Percentiles rank a stretch among this genome's conserved stretches.
These are phyloP conservation scores for Lymantria dispar DNA, from an alignment of 2,888 invertebrate species.

Conservation along the genomic window DNA sequence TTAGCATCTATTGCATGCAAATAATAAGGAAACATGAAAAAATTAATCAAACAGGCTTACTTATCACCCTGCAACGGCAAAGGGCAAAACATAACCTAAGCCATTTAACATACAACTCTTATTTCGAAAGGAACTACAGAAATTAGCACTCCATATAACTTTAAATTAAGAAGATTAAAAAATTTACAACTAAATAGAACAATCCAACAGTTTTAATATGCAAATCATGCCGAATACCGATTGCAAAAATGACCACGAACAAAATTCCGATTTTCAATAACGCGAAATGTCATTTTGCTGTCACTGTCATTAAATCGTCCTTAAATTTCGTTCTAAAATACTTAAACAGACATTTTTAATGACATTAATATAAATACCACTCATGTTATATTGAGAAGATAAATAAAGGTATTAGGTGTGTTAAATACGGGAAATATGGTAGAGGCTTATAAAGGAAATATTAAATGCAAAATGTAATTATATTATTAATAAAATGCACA, in stretches of 20 bases:
- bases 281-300: slow-evolving; percentile 15
- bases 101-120: slow-evolving; percentile 41
- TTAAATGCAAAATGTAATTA: neutral
- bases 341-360: too few relatives aligned
- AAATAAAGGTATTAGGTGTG: too few relatives aligned
- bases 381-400: too few relatives aligned
- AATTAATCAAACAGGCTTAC: slow-evolving; percentile 48
- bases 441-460: too few relatives aligned
- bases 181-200: slow-evolving; percentile 15
- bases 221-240: slow-evolving; percentile 40
- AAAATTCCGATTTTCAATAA: slow-evolving; percentile 31
- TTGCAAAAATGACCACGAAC: slow-evolving; percentile 38
- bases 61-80: slow-evolving; percentile 54
- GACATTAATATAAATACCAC: too few relatives aligned
- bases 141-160: slow-evolving; percentile 15
- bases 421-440: too few relatives aligned
- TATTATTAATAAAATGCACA: neutral
- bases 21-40: neutral
- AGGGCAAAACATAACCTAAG: slow-evolving; percentile 68
- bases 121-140: slow-evolving; percentile 13
- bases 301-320: slow-evolving; percentile 12
- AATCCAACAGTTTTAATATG: slow-evolving; percentile 25
- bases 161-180: slow-evolving; percentile 12
- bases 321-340: neutral
- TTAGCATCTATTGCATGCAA: neutral